Percentiles rank a stretch among this genome's conserved stretches.
Conservation (phyloP, 1,140 invertebrate genomes). For the Drosophila novamexicana region DNA sequence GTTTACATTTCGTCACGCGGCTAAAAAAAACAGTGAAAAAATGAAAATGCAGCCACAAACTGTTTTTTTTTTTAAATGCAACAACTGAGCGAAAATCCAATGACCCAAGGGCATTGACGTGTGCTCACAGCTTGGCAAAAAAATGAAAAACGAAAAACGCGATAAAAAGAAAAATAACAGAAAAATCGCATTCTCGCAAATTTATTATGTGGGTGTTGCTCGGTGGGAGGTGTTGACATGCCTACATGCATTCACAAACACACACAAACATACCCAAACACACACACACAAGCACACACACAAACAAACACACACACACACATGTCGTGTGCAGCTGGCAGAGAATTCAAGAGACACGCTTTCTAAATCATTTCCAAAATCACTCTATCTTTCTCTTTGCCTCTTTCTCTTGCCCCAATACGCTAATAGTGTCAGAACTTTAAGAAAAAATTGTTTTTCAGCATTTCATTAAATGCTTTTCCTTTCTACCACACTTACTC, state of each 20-base stretch:
- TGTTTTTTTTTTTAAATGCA: constrained; percentile 32
- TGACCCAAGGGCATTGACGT: constrained; percentile 39
- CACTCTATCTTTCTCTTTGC: background rate
- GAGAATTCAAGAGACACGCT: constrained; percentile 1
- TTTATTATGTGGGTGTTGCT: constrained; percentile 7
- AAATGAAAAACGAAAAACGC: background rate
- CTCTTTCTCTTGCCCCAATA: too few species aligned
- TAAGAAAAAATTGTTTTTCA: too few species aligned
- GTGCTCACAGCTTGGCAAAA: constrained; percentile 7
- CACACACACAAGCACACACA: too few species aligned
- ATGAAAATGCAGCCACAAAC: constrained; percentile 49
- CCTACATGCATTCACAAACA: too few species aligned
- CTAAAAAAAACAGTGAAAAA: constrained; percentile 33
- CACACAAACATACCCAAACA: background rate
- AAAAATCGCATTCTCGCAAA: constrained; percentile 9
- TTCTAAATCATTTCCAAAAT: background rate
- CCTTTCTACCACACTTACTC: too few species aligned
- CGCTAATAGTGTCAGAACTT: too few species aligned
- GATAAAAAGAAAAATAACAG: background rate
- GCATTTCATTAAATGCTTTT: too few species aligned
- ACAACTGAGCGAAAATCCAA: constrained; percentile 9
- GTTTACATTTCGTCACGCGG: constrained; percentile 59
- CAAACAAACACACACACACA: background rate
- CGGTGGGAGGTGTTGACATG: background rate
- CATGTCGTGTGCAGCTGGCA: constrained; percentile 1